Evolutionary conservation across 2,888 invertebrate species (phyloP).

Genomic region (Erebia ligea): DNA sequence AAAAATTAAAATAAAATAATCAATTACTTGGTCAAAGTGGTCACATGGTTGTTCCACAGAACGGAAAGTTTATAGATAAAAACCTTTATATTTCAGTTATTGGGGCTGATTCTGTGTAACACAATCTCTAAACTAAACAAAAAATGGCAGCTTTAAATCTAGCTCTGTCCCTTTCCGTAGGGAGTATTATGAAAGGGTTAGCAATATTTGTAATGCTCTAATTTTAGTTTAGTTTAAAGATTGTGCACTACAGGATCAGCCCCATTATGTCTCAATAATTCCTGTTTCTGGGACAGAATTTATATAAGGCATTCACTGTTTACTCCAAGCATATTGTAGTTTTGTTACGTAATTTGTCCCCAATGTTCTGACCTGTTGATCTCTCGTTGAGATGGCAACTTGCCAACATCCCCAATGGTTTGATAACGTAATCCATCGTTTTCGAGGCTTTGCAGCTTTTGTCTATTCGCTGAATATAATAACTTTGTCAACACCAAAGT

Average conservation of each 20-base stretch:
- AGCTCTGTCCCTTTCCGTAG: too few relatives aligned
- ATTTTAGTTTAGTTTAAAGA: too few relatives aligned
- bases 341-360: conserved; percentile 12
- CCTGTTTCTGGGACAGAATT: neutral
- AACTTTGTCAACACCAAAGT: neutral
- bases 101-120: too few relatives aligned
- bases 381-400: conserved; percentile 14
- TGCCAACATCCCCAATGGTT: conserved; percentile 11
- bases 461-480: neutral
- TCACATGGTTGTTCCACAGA: too few relatives aligned
- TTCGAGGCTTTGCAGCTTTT: conserved; percentile 12
- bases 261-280: neutral
- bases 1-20: too few relatives aligned
- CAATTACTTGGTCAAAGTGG: too few relatives aligned
- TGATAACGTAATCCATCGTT: conserved; percentile 18
- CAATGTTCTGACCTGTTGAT: conserved; percentile 22
- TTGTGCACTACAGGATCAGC: too few relatives aligned
- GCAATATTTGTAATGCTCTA: too few relatives aligned
- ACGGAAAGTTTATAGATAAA: too few relatives aligned
- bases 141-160: too few relatives aligned
- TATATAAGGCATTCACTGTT: neutral
- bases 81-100: neutral
- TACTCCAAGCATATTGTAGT: neutral
- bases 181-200: too few relatives aligned
- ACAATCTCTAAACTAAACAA: too few relatives aligned